Percentiles rank a stretch among this genome's conserved stretches.
These are phyloP conservation scores for Ericerus pela DNA, from an alignment of 1,140 invertebrate species.

Conservation along the genomic window DNA sequence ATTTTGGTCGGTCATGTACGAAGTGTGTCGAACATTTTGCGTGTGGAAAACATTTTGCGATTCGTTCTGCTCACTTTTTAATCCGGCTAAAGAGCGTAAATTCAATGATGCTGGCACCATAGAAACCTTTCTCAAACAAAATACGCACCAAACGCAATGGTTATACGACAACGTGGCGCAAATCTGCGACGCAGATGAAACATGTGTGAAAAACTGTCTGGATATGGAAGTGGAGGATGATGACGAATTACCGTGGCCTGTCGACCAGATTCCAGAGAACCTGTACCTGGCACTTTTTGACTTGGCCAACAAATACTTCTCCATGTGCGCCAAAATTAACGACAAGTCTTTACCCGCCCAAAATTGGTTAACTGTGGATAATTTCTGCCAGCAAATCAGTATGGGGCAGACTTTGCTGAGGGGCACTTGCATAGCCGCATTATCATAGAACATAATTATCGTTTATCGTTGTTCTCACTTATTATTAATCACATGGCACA, in stretches of 20 bases:
- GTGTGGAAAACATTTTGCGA: conserved; percentile 1
- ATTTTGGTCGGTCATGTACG: conserved; percentile 4
- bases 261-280: background rate
- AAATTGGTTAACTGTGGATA: background rate
- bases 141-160: background rate
- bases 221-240: background rate
- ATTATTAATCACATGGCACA: too few relatives aligned
- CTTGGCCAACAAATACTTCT: background rate
- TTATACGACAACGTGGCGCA: background rate
- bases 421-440: too few relatives aligned
- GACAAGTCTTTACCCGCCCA: background rate
- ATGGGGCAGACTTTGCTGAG: too few relatives aligned
- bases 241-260: background rate
- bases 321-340: background rate
- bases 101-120: background rate
- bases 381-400: background rate
- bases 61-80: background rate
- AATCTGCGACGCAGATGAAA: background rate
- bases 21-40: background rate
- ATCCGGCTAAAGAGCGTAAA: background rate
- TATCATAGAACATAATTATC: too few relatives aligned
- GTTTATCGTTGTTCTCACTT: too few relatives aligned
- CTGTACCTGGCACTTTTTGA: background rate
- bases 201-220: background rate
- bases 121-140: background rate